Base-by-base conservation (phyloP, 2,888 invertebrate species). In the Eupithecia centaureata region DNA sequence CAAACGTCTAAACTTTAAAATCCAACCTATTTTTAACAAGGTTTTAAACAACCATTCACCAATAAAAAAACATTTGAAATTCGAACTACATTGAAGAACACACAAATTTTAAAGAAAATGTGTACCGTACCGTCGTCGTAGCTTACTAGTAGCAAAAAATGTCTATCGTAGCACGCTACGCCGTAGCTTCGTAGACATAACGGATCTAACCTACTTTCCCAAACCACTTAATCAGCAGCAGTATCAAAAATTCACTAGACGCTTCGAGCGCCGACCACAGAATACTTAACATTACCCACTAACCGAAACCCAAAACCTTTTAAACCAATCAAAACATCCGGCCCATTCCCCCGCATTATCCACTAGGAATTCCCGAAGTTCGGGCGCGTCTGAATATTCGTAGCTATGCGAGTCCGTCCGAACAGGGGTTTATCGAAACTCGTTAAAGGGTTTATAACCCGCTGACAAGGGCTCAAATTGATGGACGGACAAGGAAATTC, bases 361-460 rank as follows among this genome's bases (percentile, higher is more conserved):
- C 42, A 62, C 47, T 57, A 56, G 27, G 51, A 32, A 68, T 61
- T 61, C 65, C 65, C 62, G 32, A 69, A 65, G 47, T 63, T 60
- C 47, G 42, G 51, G 5, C 42, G 18, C 22, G 25, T 61, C 65
- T 67, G 61, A 63, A 54, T 61, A 58, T 38, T 25, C 56, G 51
- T 22, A 70, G 52, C 32, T 63, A 25, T n/a, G 42, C n/a, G n/a
- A 38, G n/a, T 38, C n/a, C 35, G 30, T 52, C 67, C 68, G 72
- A 78, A 77, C 77, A 76, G 80, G 79, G 78, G 77, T 78, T 77
- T 79, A 79, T 75, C 76, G 77, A 68, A 82, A 76, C 78, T 79
- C 79, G 78, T 81, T 84, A 81, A 77, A 82, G 76, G 78, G 78
- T 82, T 82, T 80, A 83, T 73, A 77, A 76, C 72, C 73, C 77